Evolutionary conservation across 1,140 invertebrate species (phyloP).

Genomic region (Paracyclopina nana): DNA sequence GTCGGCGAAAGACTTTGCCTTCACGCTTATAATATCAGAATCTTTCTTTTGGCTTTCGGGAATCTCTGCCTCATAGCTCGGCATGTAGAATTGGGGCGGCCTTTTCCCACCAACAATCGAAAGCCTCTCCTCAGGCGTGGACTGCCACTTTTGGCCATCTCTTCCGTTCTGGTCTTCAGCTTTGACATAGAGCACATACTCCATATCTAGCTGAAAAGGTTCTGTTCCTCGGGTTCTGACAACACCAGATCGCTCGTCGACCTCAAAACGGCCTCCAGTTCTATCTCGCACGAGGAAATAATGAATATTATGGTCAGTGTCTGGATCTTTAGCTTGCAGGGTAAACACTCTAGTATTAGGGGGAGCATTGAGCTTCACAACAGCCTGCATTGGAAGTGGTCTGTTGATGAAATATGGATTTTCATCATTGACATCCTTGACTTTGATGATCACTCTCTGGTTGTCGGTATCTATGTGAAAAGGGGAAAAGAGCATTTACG

Average conservation of each 20-base stretch:
- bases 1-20: constrained; percentile 86
- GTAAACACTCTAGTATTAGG: constrained; percentile 89
- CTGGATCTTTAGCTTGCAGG: constrained; percentile 77
- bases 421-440: constrained; percentile 89
- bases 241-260: constrained; percentile 75
- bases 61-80: constrained; percentile 76
- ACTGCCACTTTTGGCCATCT: constrained; percentile 68
- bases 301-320: constrained; percentile 83
- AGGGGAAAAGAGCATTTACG: too few relatives aligned
- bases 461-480: constrained; percentile 64
- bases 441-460: constrained; percentile 78
- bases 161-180: constrained; percentile 84
- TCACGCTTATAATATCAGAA: constrained; percentile 85
- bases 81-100: constrained; percentile 81
- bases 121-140: constrained; percentile 67
- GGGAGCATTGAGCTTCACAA: constrained; percentile 78
- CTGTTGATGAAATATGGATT: constrained; percentile 83
- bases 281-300: constrained; percentile 81
- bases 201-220: constrained; percentile 82
- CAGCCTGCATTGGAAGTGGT: constrained; percentile 83
- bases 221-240: constrained; percentile 75
- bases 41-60: constrained; percentile 89
- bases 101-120: constrained; percentile 82
- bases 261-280: constrained; percentile 59
- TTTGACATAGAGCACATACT: constrained; percentile 84